These are phyloP conservation scores for Heliangelus exortis DNA, from an alignment of 2,797 vertebrate genomes.

Conservation along the genomic window DNA sequence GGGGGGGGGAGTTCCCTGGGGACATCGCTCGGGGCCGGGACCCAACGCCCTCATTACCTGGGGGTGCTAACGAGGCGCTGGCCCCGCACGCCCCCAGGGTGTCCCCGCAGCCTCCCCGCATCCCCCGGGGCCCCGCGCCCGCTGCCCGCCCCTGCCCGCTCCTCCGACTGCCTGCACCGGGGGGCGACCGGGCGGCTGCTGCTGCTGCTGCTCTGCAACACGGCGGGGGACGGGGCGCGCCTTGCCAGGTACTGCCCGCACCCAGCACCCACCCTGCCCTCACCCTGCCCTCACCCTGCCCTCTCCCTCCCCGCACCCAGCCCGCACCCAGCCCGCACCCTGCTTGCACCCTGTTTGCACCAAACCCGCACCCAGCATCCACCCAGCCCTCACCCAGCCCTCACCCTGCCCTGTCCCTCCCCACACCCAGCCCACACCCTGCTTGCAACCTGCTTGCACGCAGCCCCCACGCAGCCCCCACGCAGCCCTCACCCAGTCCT, in stretches of 20 bases:
- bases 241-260: constrained; percentile 80
- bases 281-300: too few relatives aligned
- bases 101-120: constrained; percentile 86
- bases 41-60: too few relatives aligned
- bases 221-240: constrained; percentile 81
- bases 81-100: constrained; percentile 69
- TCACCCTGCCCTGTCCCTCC: too few relatives aligned
- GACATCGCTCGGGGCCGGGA: too few relatives aligned
- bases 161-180: constrained; percentile 84
- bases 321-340: neutral
- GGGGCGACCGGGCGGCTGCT: constrained; percentile 78
- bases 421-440: too few relatives aligned
- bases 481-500: too few relatives aligned
- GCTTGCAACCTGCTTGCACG: too few relatives aligned
- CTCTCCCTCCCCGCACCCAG: neutral
- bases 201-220: constrained; percentile 88
- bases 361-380: too few relatives aligned
- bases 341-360: too few relatives aligned
- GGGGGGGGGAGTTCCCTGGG: neutral
- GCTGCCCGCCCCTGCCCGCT: constrained; percentile 75
- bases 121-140: constrained; percentile 80
- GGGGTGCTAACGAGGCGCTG: neutral
- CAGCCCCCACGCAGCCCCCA: too few relatives aligned
- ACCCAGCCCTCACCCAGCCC: too few relatives aligned
- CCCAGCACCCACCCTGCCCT: neutral